Percentiles rank a stretch among this genome's conserved stretches.
These are phyloP conservation scores for Prochilodus magdalenae DNA, from an alignment of 2,113 vertebrate genomes.

Conservation along the genomic window DNA sequence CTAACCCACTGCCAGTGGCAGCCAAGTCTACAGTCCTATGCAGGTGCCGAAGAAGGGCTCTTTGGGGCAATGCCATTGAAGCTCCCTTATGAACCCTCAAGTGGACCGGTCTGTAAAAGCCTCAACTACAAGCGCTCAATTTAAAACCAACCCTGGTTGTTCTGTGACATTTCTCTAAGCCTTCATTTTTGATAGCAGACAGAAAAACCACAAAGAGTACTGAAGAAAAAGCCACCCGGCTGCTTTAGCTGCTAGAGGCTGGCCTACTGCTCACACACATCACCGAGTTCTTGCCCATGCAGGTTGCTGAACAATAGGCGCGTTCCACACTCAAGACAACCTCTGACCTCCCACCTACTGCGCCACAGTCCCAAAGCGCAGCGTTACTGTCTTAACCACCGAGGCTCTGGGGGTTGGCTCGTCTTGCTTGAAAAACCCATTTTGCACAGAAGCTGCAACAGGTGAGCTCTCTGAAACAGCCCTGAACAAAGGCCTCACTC, in stretches of 20 bases:
- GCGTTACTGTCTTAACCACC: background rate
- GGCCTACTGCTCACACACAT: background rate
- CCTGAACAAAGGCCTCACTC: background rate
- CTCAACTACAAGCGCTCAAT: no score
- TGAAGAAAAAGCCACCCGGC: background rate
- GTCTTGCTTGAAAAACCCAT: background rate
- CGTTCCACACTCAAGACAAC: slow-evolving; percentile 27
- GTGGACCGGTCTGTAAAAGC: no score
- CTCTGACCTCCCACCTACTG: background rate
- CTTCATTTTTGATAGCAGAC: background rate
- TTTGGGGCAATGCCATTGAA: no score
- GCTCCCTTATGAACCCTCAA: no score
- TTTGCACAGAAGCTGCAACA: background rate
- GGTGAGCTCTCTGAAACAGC: background rate
- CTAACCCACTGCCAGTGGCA: background rate
- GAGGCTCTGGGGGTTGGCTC: background rate
- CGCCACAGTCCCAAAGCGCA: background rate
- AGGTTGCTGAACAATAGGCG: slow-evolving; percentile 14
- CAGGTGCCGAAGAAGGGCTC: no score
- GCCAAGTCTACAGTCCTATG: background rate
- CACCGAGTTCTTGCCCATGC: slow-evolving; percentile 8
- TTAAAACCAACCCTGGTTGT: no score
- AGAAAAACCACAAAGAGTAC: background rate
- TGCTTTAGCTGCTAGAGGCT: no score
- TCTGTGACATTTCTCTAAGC: no score